Conservation (phyloP, 2,888 invertebrate species). For the Pegoplata infirma region DNA sequence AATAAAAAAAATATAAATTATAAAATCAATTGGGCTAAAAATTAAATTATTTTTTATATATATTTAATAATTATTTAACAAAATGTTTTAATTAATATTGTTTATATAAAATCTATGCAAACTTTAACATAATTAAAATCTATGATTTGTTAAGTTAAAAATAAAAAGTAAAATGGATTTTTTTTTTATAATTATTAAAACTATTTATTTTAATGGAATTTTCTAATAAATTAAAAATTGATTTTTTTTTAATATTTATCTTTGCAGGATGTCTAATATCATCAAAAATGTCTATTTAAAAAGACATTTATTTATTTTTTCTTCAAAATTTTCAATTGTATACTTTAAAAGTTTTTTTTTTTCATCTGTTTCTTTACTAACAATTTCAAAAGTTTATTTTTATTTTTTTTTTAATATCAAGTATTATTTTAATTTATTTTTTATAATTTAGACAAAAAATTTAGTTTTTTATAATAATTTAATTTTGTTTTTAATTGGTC, state of each 20-base stretch:
- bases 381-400: slow-evolving; percentile 31
- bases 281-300: not conserved
- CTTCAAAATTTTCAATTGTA: slow-evolving; percentile 52
- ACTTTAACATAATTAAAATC: slow-evolving; percentile 24
- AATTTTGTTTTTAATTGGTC: slow-evolving; percentile 66
- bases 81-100: not conserved
- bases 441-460: slow-evolving; percentile 38
- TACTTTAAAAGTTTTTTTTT: slow-evolving; percentile 70
- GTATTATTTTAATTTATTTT: slow-evolving; percentile 5
- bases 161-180: not conserved
- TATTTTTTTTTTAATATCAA: not conserved
- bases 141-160: slow-evolving; percentile 4
- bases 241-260: not conserved
- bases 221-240: not conserved
- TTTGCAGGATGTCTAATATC: not conserved
- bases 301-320: not conserved
- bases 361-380: slow-evolving; percentile 63
- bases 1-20: not conserved
- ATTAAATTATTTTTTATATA: slow-evolving; percentile 10
- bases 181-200: slow-evolving; percentile 2
- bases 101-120: slow-evolving; percentile 20
- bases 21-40: not conserved
- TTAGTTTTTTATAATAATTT: slow-evolving; percentile 52
- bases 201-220: not conserved
- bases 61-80: slow-evolving; percentile 11